Base-by-base conservation (phyloP, 2,888 invertebrate genomes). In the Lordiphosa fenestrarum region DNA sequence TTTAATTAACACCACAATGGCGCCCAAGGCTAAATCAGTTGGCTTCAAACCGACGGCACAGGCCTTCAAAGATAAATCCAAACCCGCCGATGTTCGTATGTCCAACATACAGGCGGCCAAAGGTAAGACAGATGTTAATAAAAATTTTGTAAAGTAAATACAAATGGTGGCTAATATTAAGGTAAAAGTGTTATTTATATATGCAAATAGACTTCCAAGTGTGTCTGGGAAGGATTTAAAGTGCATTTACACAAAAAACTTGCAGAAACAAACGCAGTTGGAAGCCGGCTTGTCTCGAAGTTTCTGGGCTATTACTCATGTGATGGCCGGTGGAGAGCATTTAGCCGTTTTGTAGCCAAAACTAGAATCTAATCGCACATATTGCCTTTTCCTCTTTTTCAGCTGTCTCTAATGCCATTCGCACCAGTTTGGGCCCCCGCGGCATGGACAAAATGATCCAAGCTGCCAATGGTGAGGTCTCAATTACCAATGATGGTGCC, bases 401-500 rank as follows among this genome's bases (percentile, higher is more conserved):
- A 98, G 98, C 99, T 91, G 98, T 99, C 53, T 96, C 98, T 69
- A 97, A 98, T 96, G 98, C 99, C 10, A 96, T 99, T 85, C 94
- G 99, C 64, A 99, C 99, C 10, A 98, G 98, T 91, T 92, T 99
- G 90, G 99, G 99, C 4, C 99, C 99, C 15, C 93, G 97, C 76
- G 99, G 99, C 67, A 99, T 99, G 99, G 99, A 99, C 89, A 99
- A 99, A 93, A 99, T 99, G 99, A 99, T 99, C 84, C 99, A 99
- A 92, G 92, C 97, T 35, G 94, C 94, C 35, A 98, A 97, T 91
- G 99, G 99, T 6, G 99, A 99, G 91, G 99, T 99, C 0, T 99
- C 98, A 2, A 99, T 99, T 67, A 99, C 99, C 52, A 99, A 99
- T 91, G 99, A 99, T 92, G 99, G 99, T 56, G 99, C 99, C 35